Base-by-base conservation (phyloP, 2,113 vertebrate genomes). In the Nannobrachium achirus region DNA sequence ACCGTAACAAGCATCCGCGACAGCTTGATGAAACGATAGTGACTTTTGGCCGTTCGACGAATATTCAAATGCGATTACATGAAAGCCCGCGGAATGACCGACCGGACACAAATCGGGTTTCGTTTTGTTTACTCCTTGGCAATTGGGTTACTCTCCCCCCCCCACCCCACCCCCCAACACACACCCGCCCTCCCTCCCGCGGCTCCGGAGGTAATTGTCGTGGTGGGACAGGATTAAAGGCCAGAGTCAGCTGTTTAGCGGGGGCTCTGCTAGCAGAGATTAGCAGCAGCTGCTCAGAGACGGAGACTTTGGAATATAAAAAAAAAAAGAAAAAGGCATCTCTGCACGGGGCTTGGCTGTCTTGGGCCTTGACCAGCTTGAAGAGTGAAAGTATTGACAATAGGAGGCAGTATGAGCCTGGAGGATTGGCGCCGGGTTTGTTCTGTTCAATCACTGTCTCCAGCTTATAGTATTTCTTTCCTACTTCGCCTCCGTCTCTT, bases 391-490 rank as follows among this genome's bases (percentile, higher is more conserved):
- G 64, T 74, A 56, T 55, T 5, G 66, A 88, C 86, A 76, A 76
- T 80, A 89, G 86, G 89, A 87, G 86, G 89, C 87, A 79, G 82
- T 80, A 66, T 88, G 84, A 78, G 85, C 81, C 69, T 48, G 59
- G 80, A 82, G 77, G 62, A 88, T 59, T 73, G 68, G 55, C 61
- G 46, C 25, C 1, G 56, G 53, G 68, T 57, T 66, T 66, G 63
- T 67, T 86, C 69, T 67, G 63, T 41, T 72, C 46, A 51, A 67
- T 66, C 69, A 63, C 62, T 81, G 41, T 46, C 25, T 15, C 49
- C 2, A 14, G 67, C 73, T 76, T 73, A 52, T 73, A 42, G 63
- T 66, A 45, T 74, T 70, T 66, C 78, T 75, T 66, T 57, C 63
- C 25, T 55, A 39, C 68, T 50, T 20, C 59, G 15, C 67, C 3